phyloP scores from a whole-genome alignment of 2,113 vertebrate genomes.

The Nibea albiflora region DNA sequence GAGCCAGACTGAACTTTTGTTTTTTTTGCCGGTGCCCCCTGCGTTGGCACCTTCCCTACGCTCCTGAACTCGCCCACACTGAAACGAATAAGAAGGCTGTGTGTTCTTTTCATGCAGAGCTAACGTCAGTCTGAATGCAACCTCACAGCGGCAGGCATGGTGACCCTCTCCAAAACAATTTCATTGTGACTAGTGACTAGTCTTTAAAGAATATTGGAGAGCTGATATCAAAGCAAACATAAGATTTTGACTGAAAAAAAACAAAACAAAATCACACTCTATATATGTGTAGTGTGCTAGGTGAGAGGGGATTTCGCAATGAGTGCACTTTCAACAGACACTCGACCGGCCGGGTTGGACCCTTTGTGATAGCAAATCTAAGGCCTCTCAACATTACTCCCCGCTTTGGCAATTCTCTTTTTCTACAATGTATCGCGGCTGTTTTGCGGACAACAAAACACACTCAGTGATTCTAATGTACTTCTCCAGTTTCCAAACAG shows the following conservation, averaged over 20 bases:
- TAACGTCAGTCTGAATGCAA: neutral
- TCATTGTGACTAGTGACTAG: neutral
- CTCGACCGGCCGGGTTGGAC: neutral
- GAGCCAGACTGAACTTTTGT: no score
- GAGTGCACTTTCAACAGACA: neutral
- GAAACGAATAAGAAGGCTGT: neutral
- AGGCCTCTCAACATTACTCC: conserved; percentile 8
- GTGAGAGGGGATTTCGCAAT: conserved; percentile 8
- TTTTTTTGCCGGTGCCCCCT: no score
- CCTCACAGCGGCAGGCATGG: neutral
- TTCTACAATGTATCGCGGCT: neutral
- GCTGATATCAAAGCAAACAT: neutral
- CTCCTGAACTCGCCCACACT: neutral
- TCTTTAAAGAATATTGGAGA: neutral
- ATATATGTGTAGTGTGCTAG: neutral
- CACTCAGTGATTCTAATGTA: conserved; percentile 19
- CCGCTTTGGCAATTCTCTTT: neutral
- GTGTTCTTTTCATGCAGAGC: neutral
- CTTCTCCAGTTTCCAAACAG: conserved; percentile 39
- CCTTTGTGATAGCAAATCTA: conserved; percentile 3
- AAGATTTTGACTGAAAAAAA: no score
- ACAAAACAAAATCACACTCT: neutral
- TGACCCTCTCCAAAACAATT: neutral
- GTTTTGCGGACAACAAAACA: conserved; percentile 26
- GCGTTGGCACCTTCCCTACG: no score